A percentile compares a stretch with the other conserved stretches of the same genome.
Conservation (phyloP, 2,113 vertebrate species). For the Falcunculus frontatus region DNA sequence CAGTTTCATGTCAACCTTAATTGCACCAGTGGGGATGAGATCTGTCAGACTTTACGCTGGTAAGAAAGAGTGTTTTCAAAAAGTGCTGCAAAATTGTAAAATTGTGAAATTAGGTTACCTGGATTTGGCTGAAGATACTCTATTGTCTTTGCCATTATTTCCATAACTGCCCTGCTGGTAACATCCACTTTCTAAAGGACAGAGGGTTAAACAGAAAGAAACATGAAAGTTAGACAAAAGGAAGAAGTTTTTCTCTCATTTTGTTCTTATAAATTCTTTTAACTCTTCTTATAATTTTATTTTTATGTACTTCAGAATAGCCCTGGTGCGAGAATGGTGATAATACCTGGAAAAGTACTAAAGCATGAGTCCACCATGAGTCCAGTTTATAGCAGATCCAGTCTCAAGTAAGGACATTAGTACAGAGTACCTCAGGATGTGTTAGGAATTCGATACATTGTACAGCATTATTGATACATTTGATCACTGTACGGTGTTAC, state of each 20-base stretch:
- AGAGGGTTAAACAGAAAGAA: constrained; percentile 9
- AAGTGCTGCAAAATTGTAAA: not conserved
- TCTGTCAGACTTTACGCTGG: not conserved
- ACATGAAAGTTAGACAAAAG: not conserved
- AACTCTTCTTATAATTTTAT: not conserved
- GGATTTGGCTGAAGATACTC: constrained; percentile 99
- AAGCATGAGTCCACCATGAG: not conserved
- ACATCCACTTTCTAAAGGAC: constrained; percentile 86
- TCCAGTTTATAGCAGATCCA: not conserved
- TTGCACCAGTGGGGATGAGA: not conserved
- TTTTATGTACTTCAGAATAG: not conserved
- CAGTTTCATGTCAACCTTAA: not conserved
- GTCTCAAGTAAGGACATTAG: not conserved
- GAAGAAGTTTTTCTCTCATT: not conserved
- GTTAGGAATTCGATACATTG: not conserved
- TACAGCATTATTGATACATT: not conserved
- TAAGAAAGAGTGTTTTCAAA: not conserved
- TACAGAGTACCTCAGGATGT: not conserved
- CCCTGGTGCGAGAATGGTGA: not conserved
- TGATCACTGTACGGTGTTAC: not conserved
- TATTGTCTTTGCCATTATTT: constrained; percentile 96
- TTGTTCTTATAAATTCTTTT: not conserved
- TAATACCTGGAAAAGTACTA: not conserved
- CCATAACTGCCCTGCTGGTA: constrained; percentile 91
- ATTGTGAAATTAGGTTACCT: constrained; percentile 73